Base-by-base conservation (phyloP, 2,888 invertebrate species). In the Cephus runcator region DNA sequence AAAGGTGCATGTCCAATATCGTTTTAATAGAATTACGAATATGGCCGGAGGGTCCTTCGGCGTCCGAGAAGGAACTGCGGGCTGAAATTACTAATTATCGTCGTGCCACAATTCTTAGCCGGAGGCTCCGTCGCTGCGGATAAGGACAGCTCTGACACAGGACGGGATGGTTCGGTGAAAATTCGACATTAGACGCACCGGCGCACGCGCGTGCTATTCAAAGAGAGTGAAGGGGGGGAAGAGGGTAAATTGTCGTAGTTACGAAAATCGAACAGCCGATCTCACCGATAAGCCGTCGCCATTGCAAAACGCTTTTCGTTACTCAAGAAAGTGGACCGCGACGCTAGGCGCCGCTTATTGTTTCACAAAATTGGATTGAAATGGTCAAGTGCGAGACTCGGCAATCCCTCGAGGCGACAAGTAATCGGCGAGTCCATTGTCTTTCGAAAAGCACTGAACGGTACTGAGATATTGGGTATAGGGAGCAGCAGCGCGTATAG, bases 351-450 rank as follows among this genome's bases (percentile, higher is more conserved):
- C 15, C 71, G 71, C 71, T 71, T 23, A 34, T 74, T 35, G 35
- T 74, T 74, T 74, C 36, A 34, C 74, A 40, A 74, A 74, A 74
- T 74, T 34, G 74, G 74, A 74, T 74, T 34, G 71, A 34, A 71
- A 23, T 23, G 31, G 34, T 15, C 31, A 56, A 56, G 56, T 56
- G 56, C 56, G 23, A 23, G 40, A 15, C 23, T 23, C 6, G 56
- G 15, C 56, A 56, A 23, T 56, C 2, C 56, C 56, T 56, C 23
- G 56, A 23, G 56, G 56, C 56, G 23, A 56, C 6, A 56, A 56
- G 23, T 56, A 56, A 56, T 9, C 56, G 23, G 56, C 56, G 40
- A 40, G 15, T 31, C 15, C 40, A 23, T 56, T 56, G 56, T 56
- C 56, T 56, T 56, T 56, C 56, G 56, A 23, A 23, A 56, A 56